Conservation (phyloP, 2,888 invertebrate species). For the Thecocarcelia acutangulata region DNA sequence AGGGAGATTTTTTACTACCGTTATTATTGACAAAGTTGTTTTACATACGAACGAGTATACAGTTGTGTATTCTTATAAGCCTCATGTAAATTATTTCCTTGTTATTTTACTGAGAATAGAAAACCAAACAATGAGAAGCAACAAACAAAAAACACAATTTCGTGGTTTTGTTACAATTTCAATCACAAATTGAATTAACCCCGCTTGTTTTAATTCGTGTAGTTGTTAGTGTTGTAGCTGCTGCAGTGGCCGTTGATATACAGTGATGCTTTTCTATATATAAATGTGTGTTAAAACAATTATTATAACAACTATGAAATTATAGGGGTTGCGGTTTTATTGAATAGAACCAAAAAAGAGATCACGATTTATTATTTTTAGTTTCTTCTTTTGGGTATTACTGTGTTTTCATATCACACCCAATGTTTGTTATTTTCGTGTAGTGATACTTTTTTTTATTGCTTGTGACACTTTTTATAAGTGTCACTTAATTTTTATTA, state of each 20-base stretch:
- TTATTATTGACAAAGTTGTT: not conserved
- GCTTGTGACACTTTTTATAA: slow-evolving; percentile 67
- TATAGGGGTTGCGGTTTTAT: slow-evolving; percentile 68
- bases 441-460: slow-evolving; percentile 52
- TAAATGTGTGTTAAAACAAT: slow-evolving; percentile 41
- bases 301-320: slow-evolving; percentile 48
- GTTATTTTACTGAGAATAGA: slow-evolving; percentile 35
- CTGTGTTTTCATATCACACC: slow-evolving; percentile 34
- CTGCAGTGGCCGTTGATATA: not conserved
- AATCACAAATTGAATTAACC: slow-evolving; percentile 66
- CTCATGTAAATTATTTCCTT: slow-evolving; percentile 61
- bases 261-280: not conserved
- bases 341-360: slow-evolving; percentile 8
- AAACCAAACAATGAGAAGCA: slow-evolving; percentile 26
- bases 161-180: slow-evolving; percentile 58
- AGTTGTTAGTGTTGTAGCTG: slow-evolving; percentile 23
- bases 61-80: slow-evolving; percentile 34
- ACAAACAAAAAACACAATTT: slow-evolving; percentile 49
- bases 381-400: slow-evolving; percentile 9
- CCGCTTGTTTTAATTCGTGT: slow-evolving; percentile 34
- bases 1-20: slow-evolving; percentile 15
- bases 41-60: not conserved
- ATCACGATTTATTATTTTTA: slow-evolving; percentile 12
- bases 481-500: slow-evolving; percentile 69
- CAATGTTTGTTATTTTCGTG: slow-evolving; percentile 37